Percentiles rank a stretch among this genome's conserved stretches.
These are phyloP conservation scores for Sebastes nivosus DNA, from an alignment of 2,797 vertebrate genomes.

Conservation along the genomic window DNA sequence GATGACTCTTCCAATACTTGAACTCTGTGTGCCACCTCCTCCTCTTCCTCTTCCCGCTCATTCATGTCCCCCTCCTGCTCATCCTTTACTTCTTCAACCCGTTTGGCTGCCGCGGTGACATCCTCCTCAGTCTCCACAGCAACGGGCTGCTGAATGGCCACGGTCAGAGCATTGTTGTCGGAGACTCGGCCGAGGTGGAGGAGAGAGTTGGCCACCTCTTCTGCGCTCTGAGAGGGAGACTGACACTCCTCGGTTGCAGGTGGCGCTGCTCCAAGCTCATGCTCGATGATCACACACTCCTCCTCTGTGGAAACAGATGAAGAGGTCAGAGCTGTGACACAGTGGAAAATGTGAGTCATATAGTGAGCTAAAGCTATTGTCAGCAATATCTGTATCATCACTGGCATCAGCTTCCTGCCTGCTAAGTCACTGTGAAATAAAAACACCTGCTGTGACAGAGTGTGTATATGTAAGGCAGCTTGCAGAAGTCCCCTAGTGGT, in stretches of 20 bases:
- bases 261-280: conserved; percentile 51
- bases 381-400: conserved; percentile 33
- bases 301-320: conserved; percentile 72
- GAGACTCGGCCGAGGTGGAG: conserved; percentile 86
- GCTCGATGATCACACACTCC: conserved; percentile 79
- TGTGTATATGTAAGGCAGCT: background rate
- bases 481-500: background rate
- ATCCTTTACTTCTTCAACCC: conserved; percentile 64
- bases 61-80: conserved; percentile 56
- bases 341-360: conserved; percentile 41
- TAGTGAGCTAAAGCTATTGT: conserved; percentile 39
- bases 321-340: conserved; percentile 38
- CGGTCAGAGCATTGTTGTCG: conserved; percentile 19
- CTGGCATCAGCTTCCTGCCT: conserved; percentile 15
- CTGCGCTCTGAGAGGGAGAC: conserved; percentile 54
- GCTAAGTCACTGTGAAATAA: conserved; percentile 7
- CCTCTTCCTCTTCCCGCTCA: conserved; percentile 53
- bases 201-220: conserved; percentile 88
- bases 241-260: conserved; percentile 42
- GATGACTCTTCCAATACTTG: conserved; percentile 69
- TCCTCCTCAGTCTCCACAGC: conserved; percentile 71
- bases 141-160: conserved; percentile 53
- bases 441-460: conserved; percentile 17
- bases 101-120: conserved; percentile 36
- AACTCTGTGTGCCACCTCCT: conserved; percentile 61